Evolutionary conservation across 2,113 vertebrate genomes (phyloP).

Genomic region (Antechinus stuartii): DNA sequence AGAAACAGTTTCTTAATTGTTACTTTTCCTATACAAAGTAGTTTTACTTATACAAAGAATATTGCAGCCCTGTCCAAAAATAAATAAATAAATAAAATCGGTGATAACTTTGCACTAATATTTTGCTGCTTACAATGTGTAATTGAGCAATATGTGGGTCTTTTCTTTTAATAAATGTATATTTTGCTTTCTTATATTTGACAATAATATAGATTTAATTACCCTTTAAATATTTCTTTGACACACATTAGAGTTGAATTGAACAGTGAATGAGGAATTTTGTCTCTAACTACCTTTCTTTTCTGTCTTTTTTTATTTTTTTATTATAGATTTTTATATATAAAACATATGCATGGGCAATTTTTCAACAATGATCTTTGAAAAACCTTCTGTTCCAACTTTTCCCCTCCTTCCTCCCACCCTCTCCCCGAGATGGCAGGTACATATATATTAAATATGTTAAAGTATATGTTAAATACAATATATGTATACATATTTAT

Average conservation of each 20-base stretch:
- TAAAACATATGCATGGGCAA: too few relatives aligned
- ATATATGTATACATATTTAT: too few relatives aligned
- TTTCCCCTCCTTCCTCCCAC: too few relatives aligned
- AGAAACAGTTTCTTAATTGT: slow-evolving; percentile 32
- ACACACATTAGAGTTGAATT: background rate
- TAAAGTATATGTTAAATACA: too few relatives aligned
- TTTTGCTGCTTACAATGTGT: slow-evolving; percentile 28
- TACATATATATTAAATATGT: too few relatives aligned
- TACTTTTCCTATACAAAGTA: slow-evolving; percentile 42
- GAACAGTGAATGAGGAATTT: background rate
- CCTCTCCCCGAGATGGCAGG: too few relatives aligned
- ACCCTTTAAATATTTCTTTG: slow-evolving; percentile 32
- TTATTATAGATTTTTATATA: too few relatives aligned
- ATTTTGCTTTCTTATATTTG: slow-evolving; percentile 26
- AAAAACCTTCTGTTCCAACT: too few relatives aligned
- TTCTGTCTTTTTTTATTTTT: background rate
- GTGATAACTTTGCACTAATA: slow-evolving; percentile 28
- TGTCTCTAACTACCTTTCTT: slow-evolving; percentile 21
- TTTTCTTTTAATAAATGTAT: slow-evolving; percentile 1
- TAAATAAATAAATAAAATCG: background rate
- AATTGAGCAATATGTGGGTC: background rate
- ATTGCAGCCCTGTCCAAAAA: slow-evolving; percentile 11
- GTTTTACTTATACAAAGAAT: slow-evolving; percentile 12
- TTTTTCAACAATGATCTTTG: too few relatives aligned
- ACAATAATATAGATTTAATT: background rate